These are phyloP conservation scores for Timema podura DNA, from an alignment of 2,888 invertebrate species.

Conservation along the genomic window DNA sequence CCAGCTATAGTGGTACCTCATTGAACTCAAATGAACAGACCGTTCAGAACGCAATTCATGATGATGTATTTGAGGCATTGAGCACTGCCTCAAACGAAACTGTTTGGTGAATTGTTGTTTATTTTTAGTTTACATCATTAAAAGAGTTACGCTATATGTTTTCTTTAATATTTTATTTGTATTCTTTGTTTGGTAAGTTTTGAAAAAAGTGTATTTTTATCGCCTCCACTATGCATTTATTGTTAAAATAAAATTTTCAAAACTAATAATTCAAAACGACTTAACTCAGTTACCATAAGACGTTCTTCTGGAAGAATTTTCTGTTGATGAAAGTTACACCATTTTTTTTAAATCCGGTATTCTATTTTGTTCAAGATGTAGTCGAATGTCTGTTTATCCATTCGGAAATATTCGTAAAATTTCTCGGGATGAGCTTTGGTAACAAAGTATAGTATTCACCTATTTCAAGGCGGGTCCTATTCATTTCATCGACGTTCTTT, in stretches of 20 bases:
- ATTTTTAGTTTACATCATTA: too few relatives aligned
- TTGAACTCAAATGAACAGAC: not conserved
- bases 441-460: not conserved
- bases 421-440: not conserved
- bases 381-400: not conserved
- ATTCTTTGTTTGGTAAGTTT: too few relatives aligned
- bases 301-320: not conserved
- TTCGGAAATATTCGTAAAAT: slow-evolving; percentile 2
- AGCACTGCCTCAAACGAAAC: too few relatives aligned
- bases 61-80: too few relatives aligned
- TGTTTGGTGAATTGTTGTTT: too few relatives aligned
- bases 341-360: not conserved
- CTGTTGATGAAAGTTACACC: not conserved
- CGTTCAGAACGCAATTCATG: not conserved
- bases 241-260: not conserved
- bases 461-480: not conserved
- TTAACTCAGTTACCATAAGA: not conserved
- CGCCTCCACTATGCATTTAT: not conserved
- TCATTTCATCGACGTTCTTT: not conserved
- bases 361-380: not conserved
- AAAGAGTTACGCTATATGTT: too few relatives aligned
- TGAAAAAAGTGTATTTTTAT: too few relatives aligned
- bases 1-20: not conserved
- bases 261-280: not conserved
- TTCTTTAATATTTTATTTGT: too few relatives aligned